Percentiles rank a stretch among this genome's conserved stretches.
These are phyloP conservation scores for Argynnis bischoffii DNA, from an alignment of 2,888 invertebrate species.

Conservation along the genomic window DNA sequence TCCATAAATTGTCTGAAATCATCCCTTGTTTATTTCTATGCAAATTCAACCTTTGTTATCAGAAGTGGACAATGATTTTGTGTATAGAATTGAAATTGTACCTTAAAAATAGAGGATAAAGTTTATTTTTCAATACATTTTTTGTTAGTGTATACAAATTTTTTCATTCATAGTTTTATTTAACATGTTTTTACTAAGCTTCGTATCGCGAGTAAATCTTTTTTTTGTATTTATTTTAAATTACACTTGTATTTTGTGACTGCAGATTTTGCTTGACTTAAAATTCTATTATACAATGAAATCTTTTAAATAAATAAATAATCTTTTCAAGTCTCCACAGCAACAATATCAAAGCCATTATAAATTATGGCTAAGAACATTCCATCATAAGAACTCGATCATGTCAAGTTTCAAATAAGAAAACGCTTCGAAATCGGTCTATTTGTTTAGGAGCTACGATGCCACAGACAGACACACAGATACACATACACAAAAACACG, in stretches of 20 bases:
- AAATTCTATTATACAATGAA: too few species aligned
- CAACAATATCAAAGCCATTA: too few species aligned
- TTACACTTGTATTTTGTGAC: background rate
- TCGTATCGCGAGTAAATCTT: constrained; percentile 19
- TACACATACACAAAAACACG: too few species aligned
- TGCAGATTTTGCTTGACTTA: background rate
- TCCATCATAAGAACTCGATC: too few species aligned
- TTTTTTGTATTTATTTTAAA: constrained; percentile 17
- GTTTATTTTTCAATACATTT: constrained; percentile 10
- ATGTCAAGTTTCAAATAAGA: too few species aligned
- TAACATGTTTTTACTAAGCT: constrained; percentile 20
- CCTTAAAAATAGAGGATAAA: constrained; percentile 16
- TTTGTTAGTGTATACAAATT: constrained; percentile 7
- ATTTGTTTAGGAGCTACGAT: too few species aligned
- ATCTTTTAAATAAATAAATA: too few species aligned
- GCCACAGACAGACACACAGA: too few species aligned
- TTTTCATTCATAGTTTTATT: constrained; percentile 35
- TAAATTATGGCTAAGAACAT: too few species aligned
- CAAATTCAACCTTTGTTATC: constrained; percentile 70
- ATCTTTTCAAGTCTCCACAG: too few species aligned
- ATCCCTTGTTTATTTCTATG: constrained; percentile 72
- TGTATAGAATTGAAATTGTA: constrained; percentile 28
- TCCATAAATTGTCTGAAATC: constrained; percentile 65
- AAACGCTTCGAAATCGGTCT: too few species aligned
- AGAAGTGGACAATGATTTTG: constrained; percentile 54